phyloP scores from a whole-genome alignment of 2,113 vertebrate species.

The Trinectes maculatus region DNA sequence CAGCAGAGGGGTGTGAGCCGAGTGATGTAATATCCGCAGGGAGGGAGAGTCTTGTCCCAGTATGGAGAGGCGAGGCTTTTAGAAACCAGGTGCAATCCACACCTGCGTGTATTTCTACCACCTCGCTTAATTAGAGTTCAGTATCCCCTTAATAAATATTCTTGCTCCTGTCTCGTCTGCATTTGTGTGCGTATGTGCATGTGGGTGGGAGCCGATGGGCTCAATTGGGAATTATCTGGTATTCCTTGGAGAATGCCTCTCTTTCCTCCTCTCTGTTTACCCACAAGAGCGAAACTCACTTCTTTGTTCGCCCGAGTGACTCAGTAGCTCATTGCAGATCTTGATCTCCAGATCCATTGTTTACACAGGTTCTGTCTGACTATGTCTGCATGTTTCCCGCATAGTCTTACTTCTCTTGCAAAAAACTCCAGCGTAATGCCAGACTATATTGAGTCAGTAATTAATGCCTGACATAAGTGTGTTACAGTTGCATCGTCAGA shows the following conservation, averaged over 20 bases:
- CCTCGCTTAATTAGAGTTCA: conserved; percentile 81
- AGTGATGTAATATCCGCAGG: conserved; percentile 55
- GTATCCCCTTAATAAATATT: conserved; percentile 80
- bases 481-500: conserved; percentile 9
- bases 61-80: conserved; percentile 30
- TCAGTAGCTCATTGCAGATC: conserved; percentile 50
- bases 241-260: conserved; percentile 63
- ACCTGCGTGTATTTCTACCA: conserved; percentile 75
- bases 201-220: conserved; percentile 66
- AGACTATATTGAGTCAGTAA: conserved; percentile 24
- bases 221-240: conserved; percentile 77
- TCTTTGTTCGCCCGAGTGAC: conserved; percentile 41
- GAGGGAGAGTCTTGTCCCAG: conserved; percentile 52
- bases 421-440: background rate
- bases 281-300: conserved; percentile 44
- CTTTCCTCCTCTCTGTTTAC: conserved; percentile 47
- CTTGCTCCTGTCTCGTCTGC: conserved; percentile 48
- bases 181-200: conserved; percentile 26
- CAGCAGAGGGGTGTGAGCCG: conserved; percentile 6
- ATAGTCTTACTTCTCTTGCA: conserved; percentile 11
- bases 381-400: conserved; percentile 14
- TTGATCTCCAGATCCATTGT: conserved; percentile 48
- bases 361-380: conserved; percentile 37
- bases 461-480: conserved; percentile 37
- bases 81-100: conserved; percentile 78